Conservation (phyloP, 1,140 invertebrate genomes). For the Rhizoglyphus robini region DNA sequence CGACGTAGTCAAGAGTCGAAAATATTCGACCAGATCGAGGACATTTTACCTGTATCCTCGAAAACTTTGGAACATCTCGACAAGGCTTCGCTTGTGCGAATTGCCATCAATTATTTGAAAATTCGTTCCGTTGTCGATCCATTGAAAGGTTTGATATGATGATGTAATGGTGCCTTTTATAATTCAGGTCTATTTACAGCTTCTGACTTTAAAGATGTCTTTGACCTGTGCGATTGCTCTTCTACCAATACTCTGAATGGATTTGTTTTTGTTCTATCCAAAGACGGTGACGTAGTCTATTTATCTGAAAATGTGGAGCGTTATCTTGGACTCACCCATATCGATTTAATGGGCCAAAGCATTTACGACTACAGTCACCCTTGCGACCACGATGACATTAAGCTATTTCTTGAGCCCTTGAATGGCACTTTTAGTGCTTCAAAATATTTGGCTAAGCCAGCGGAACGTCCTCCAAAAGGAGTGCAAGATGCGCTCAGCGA, state of each 20-base stretch:
- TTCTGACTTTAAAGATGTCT: neutral
- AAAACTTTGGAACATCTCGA: conserved; percentile 66
- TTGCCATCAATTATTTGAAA: conserved; percentile 71
- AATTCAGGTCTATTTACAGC: neutral
- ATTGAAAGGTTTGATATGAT: neutral
- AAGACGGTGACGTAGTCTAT: conserved; percentile 77
- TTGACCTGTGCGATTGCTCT: conserved; percentile 29
- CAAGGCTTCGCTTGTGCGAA: conserved; percentile 84
- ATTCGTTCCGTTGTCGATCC: neutral
- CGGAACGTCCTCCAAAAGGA: neutral
- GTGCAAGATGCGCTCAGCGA: neutral
- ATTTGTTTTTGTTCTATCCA: conserved; percentile 66
- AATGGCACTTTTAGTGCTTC: neutral
- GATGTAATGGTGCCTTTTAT: neutral
- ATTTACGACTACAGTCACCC: conserved; percentile 86
- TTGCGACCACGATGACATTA: conserved; percentile 83
- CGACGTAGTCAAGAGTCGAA: conserved; percentile 83
- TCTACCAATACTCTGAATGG: conserved; percentile 70
- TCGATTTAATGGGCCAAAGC: conserved; percentile 83
- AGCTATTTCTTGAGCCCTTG: conserved; percentile 46
- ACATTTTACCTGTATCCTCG: conserved; percentile 58
- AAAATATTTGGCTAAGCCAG: neutral
- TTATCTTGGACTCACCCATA: conserved; percentile 77
- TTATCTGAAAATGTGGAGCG: conserved; percentile 77
- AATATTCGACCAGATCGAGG: conserved; percentile 74